phyloP scores from a whole-genome alignment of 2,888 invertebrate species.

The Thera obeliscata region DNA sequence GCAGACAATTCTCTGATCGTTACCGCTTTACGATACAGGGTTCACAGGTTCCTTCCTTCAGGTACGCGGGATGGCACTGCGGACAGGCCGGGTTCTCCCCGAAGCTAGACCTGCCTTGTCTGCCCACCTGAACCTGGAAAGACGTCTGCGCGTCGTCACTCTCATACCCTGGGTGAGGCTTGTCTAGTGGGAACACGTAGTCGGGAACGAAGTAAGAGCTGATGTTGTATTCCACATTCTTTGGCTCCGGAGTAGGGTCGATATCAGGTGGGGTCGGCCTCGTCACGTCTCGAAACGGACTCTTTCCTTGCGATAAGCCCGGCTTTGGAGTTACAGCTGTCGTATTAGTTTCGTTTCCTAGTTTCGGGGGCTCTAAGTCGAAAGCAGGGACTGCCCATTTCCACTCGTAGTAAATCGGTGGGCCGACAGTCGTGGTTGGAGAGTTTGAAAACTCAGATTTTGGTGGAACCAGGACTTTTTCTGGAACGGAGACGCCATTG shows the following conservation, averaged over 20 bases:
- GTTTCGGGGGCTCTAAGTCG: conserved; percentile 83
- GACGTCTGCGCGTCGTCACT: conserved; percentile 84
- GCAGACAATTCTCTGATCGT: conserved; percentile 37
- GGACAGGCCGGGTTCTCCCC: conserved; percentile 86
- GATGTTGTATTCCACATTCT: conserved; percentile 82
- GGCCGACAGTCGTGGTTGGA: conserved; percentile 83
- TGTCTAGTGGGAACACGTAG: conserved; percentile 85
- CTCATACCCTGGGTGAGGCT: conserved; percentile 85
- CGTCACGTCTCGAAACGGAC: conserved; percentile 67
- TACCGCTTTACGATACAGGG: conserved; percentile 86
- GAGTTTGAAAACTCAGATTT: conserved; percentile 70
- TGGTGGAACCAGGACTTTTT: conserved; percentile 80
- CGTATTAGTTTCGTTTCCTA: conserved; percentile 62
- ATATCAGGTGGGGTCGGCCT: conserved; percentile 60
- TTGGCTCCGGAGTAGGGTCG: conserved; percentile 54
- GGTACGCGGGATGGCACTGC: conserved; percentile 86
- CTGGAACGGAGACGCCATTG: conserved; percentile 52
- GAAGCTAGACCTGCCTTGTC: conserved; percentile 72
- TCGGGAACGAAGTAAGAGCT: conserved; percentile 86
- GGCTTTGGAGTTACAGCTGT: conserved; percentile 50
- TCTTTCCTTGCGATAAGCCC: conserved; percentile 55
- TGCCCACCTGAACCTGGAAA: conserved; percentile 84
- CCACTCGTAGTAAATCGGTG: conserved; percentile 87
- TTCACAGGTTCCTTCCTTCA: conserved; percentile 86
- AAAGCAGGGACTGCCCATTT: conserved; percentile 87